Conservation (phyloP, 2,888 invertebrate species). For the Tiliacea aurago region DNA sequence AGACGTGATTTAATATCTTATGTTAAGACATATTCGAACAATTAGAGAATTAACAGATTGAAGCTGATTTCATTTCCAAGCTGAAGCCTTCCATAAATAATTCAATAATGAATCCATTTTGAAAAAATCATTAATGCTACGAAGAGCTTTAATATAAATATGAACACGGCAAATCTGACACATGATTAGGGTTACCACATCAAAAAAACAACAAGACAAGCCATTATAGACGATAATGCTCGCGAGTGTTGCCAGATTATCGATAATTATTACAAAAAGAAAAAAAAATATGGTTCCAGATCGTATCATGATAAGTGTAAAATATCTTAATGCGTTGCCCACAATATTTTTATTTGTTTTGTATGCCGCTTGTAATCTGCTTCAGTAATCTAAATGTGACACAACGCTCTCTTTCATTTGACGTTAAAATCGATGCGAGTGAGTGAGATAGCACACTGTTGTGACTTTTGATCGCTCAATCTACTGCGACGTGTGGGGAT, state of each 20-base stretch:
- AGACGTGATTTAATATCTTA: too few species aligned
- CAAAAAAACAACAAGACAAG: constrained; percentile 83
- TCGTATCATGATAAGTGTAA: constrained; percentile 84
- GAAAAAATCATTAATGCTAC: constrained; percentile 81
- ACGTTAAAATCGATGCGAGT: constrained; percentile 47
- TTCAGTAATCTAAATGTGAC: constrained; percentile 82
- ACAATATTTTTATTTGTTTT: constrained; percentile 89
- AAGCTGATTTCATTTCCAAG: constrained; percentile 32
- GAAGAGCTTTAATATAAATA: constrained; percentile 77
- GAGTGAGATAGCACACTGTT: constrained; percentile 77
- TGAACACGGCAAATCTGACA: constrained; percentile 88
- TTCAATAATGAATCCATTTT: constrained; percentile 82
- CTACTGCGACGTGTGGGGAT: constrained; percentile 72
- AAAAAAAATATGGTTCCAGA: constrained; percentile 73
- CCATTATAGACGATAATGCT: constrained; percentile 83
- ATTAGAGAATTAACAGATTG: constrained; percentile 28
- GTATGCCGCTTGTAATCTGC: constrained; percentile 78
- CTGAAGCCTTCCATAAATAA: constrained; percentile 63
- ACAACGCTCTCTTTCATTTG: constrained; percentile 73
- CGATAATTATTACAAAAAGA: constrained; percentile 89
- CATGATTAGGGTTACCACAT: constrained; percentile 89
- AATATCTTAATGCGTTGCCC: constrained; percentile 88
- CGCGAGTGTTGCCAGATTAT: constrained; percentile 89
- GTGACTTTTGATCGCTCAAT: constrained; percentile 86
- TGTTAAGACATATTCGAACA: neutral